A percentile compares a stretch with the other conserved stretches of the same genome.
These are phyloP conservation scores for Goniozus legneri DNA, from an alignment of 1,140 invertebrate genomes.

Conservation along the genomic window DNA sequence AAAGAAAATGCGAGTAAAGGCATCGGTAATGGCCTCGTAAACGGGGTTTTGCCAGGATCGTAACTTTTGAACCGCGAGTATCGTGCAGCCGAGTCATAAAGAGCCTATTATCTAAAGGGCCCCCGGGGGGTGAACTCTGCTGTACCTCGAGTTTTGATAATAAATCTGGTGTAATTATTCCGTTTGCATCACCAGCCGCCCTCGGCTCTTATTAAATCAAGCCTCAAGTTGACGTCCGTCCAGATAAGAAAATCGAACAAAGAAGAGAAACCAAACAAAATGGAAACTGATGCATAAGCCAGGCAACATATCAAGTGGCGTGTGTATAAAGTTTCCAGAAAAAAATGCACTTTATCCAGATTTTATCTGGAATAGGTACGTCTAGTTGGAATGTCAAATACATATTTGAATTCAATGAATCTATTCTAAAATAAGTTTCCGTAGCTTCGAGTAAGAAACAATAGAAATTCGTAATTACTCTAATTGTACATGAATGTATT, in stretches of 20 bases:
- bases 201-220: conserved; percentile 10
- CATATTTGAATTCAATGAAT: no score
- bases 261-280: neutral
- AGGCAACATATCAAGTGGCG: neutral
- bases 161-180: conserved; percentile 33
- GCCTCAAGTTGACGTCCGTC: neutral
- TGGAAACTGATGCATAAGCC: neutral
- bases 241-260: conserved; percentile 8
- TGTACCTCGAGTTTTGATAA: conserved; percentile 19
- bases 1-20: conserved; percentile 30
- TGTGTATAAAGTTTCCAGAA: no score
- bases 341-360: no score
- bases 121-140: conserved; percentile 18
- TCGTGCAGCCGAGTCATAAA: conserved; percentile 25
- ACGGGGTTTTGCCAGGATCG: conserved; percentile 33
- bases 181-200: conserved; percentile 11
- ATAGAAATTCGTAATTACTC: no score
- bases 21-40: conserved; percentile 33
- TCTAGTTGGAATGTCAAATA: no score
- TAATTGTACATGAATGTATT: no score
- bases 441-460: no score
- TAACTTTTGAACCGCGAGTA: conserved; percentile 28
- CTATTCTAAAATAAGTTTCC: no score
- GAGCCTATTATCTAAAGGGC: conserved; percentile 34
- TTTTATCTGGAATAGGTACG: no score